Conservation (phyloP, 2,888 invertebrate genomes). For the Rhagonycha lutea region DNA sequence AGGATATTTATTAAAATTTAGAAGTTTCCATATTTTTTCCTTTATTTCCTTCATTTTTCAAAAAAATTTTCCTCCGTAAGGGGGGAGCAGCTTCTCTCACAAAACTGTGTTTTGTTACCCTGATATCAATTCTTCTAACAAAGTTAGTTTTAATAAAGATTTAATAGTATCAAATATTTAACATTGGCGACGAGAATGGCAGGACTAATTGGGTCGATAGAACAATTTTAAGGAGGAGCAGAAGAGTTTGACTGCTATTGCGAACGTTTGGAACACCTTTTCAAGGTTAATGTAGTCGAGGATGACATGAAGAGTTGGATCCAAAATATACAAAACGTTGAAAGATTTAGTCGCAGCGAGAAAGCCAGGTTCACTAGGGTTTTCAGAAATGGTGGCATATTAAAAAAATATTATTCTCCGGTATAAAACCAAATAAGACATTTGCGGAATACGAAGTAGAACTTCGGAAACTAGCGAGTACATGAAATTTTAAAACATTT, state of each 20-base stretch:
- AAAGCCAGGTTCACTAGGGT: conserved; percentile 8
- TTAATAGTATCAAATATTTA: no score
- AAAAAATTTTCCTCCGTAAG: no score
- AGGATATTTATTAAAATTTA: no score
- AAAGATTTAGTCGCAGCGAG: conserved; percentile 9
- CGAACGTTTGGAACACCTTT: conserved; percentile 17
- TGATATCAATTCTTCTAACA: no score
- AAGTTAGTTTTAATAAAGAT: no score
- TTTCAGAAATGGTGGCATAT: conserved; percentile 10
- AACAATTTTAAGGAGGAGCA: neutral
- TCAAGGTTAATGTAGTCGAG: conserved; percentile 12
- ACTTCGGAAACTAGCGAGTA: conserved; percentile 7
- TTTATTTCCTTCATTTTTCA: no score
- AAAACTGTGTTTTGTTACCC: no score
- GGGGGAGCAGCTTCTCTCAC: no score
- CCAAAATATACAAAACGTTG: conserved; percentile 13
- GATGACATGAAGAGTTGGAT: conserved; percentile 9
- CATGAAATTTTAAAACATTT: conserved; percentile 17
- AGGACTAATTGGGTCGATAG: neutral
- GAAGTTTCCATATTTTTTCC: no score
- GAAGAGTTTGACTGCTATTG: conserved; percentile 1
- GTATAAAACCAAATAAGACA: conserved; percentile 1
- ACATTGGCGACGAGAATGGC: no score
- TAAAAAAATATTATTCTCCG: conserved; percentile 20
- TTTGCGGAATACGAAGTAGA: conserved; percentile 12